A percentile compares a stretch with the other conserved stretches of the same genome.
Evolutionary conservation across 2,113 vertebrate species (phyloP).

Genomic region (Neotragus pygmaeus): DNA sequence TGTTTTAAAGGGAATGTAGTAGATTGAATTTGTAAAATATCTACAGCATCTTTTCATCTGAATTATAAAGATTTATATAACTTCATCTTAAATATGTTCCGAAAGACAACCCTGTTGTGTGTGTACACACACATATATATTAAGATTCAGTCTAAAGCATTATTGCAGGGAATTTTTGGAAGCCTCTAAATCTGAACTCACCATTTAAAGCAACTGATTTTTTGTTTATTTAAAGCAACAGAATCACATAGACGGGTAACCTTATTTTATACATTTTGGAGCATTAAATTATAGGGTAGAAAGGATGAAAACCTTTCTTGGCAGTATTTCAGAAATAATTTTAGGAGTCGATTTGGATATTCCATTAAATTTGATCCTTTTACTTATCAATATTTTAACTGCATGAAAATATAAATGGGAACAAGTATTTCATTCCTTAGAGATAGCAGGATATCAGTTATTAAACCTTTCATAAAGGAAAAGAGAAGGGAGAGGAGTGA

Average conservation of each 20-base stretch:
- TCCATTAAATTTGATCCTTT: background rate
- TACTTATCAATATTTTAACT: background rate
- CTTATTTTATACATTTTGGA: background rate
- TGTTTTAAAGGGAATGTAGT: background rate
- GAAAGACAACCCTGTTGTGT: background rate
- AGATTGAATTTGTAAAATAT: conserved; percentile 31
- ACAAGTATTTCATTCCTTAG: background rate
- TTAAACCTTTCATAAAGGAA: background rate
- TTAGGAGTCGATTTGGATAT: background rate
- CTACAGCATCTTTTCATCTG: background rate
- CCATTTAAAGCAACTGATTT: background rate
- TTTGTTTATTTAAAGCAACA: background rate
- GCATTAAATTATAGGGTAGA: background rate
- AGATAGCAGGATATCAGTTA: background rate
- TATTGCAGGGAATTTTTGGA: background rate
- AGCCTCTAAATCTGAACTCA: background rate
- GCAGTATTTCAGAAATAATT: background rate
- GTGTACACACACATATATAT: background rate
- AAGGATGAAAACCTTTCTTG: background rate
- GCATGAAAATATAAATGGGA: background rate
- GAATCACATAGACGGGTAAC: background rate
- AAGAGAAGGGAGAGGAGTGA: background rate
- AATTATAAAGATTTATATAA: conserved; percentile 52
- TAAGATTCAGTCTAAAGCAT: background rate
- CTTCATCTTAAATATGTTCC: conserved; percentile 25